These are phyloP conservation scores for Phoebastria nigripes DNA, from an alignment of 2,797 vertebrate genomes.

Conservation along the genomic window DNA sequence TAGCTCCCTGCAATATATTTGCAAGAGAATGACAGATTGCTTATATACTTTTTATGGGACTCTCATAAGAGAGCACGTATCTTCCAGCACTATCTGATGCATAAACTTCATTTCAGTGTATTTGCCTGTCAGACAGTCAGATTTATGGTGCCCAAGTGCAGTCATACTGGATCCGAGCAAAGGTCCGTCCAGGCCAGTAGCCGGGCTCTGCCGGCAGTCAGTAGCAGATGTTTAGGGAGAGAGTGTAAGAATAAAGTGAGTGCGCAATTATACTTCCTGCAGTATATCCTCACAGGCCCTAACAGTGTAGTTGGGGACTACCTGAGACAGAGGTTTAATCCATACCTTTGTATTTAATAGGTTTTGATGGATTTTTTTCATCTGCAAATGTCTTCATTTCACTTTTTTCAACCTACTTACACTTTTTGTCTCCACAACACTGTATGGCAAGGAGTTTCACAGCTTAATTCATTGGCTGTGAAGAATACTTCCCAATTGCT, in stretches of 20 bases:
- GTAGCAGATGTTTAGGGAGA: neutral
- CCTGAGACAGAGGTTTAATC: neutral
- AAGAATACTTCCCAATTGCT: neutral
- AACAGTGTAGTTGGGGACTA: neutral
- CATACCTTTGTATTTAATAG: neutral
- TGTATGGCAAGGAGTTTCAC: neutral
- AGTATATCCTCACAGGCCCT: neutral
- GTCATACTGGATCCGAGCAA: neutral
- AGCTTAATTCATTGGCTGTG: neutral
- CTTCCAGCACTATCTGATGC: slow-evolving; percentile 45
- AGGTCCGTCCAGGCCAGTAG: neutral
- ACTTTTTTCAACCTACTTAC: neutral
- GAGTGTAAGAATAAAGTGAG: neutral
- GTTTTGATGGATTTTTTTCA: neutral
- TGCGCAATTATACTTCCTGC: neutral
- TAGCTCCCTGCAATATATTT: slow-evolving; percentile 42
- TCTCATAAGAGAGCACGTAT: neutral
- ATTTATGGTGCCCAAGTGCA: neutral
- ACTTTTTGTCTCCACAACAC: neutral
- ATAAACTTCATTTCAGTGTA: slow-evolving; percentile 29
- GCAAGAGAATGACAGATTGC: slow-evolving; percentile 3
- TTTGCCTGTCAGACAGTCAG: slow-evolving; percentile 11
- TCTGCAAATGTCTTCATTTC: neutral
- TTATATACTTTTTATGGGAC: slow-evolving; percentile 40
- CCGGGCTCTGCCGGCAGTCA: accelerated